Evolutionary conservation across 2,113 vertebrate genomes (phyloP), one percentile per base, ranked within the genome.

Genomic region (Halcyon malimbica): DNA sequence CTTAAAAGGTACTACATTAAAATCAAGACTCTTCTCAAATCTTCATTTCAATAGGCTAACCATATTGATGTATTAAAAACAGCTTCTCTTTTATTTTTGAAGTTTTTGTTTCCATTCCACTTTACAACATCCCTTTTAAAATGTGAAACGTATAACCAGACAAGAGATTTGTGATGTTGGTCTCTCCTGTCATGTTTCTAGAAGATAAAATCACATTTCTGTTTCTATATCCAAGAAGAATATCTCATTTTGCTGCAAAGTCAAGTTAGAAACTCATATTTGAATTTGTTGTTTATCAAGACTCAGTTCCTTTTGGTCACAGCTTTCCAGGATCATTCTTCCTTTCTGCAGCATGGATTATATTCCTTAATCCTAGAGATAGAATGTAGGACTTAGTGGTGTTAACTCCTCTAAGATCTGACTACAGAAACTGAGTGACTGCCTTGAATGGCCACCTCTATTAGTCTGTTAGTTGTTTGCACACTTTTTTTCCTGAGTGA

Each of bases 401-500:
- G 16, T 56, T 64, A 78, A 90, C 70, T 83, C 86, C 33, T 86
- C 24, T 24, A 42, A 51, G 29, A 29, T 92, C 42, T 68, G 42
- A 51, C 73, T 90, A 6, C 42, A 81, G 60, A 69, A 93, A 90
- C 12, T 1, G 3, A 79, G 46, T 67, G n/a, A 53, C 44, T 91
- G 62, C 42, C 21, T 37, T 62, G 59, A 54, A 31, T 64, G 28
- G 76, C 73, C 51, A 56, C 60, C 24, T 86, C 65, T 81, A 60
- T 63, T 76, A 81, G 63, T 74, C 79, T 92, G 79, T 67, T 70
- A 78, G 88, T 57, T 95, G 80, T 87, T 92, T 75, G 73, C 92
- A 87, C 39, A 0, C 42, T 62, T 88, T 89, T 86, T 87, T 83
- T 77, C 51, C 25, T 16, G 64, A 62, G 28, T 51, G 51, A 71